Base-by-base conservation (phyloP, 64 coral and sea anemone genomes). In the Stichodactyla mertensii region DNA sequence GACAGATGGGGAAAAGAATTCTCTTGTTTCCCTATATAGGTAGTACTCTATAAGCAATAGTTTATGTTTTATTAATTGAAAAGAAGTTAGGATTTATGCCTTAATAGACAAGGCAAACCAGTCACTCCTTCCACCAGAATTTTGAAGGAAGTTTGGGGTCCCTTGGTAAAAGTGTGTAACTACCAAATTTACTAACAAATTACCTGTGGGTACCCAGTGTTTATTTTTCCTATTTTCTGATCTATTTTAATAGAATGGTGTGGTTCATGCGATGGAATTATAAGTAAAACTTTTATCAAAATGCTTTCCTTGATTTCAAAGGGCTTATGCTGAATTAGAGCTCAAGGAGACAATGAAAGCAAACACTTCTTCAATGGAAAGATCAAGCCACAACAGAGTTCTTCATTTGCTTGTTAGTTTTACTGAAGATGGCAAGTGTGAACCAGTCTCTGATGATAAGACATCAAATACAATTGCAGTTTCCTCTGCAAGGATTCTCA, bases 291-390 rank as follows among this genome's bases (percentile, higher is more conserved):
- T 59, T 59, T 59, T 56, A 55, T 52, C 52, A 83, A 5, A 24
- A 13, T 14, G 45, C 4, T 78, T 78, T 51, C 59, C 24, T 89
- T 64, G 54, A 58, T 11, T 31, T 52, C 51, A 16, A 53, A 98
- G 95, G 83, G 84, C 83, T 10, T 99, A 95, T 91, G 93, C 90
- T 84, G 97, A 95, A 61, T 87, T 99, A 26, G 93, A 96, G 62
- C 51, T 61, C 16, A 55, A 67, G 58, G 78, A 81, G 51, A 53
- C 78, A 18, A 5, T 22, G 14, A 81, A 52, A 53, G 2, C 51
- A 52, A 2, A 10, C 78, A n/a, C 15, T 15, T 54, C 78, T 19
- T 18, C 52, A 19, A 16, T n/a, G 1, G 12, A 55, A 15, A 52
- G 15, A 81, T 12, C 78, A 18, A 74, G 24, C 12, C 11, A 10